Evolutionary conservation across 2,113 vertebrate species (phyloP), one percentile per base, ranked within the genome.

Genomic region (Catagonus wagneri): DNA sequence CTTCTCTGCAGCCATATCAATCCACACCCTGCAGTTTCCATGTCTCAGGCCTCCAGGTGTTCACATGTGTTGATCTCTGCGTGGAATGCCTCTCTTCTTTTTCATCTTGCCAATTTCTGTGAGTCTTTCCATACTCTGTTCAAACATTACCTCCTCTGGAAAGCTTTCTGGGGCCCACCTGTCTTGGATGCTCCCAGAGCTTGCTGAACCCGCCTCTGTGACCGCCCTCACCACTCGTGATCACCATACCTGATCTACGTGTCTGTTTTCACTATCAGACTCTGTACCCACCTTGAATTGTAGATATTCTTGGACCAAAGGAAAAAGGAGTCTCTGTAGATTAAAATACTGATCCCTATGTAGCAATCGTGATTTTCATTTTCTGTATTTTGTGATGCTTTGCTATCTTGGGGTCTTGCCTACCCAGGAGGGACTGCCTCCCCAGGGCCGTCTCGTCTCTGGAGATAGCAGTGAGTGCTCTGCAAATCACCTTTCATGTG

Each of bases 11-110:
- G 32, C 34, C n/a, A 14, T 19, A 23, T 66, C 76, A 34, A 79
- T 32, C 74, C 25, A 50, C 44, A 39, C 15, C 25, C 25, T 80
- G 10, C 60, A 63, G 0, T 83, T 60, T 68, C 58, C 56, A 6
- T 52, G 39, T 44, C 69, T 52, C 52, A 0, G 66, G 71, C 50
- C 60, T 81, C 44, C 63, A 75, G n/a, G 12, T 68, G 39, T 50
- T 65, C 66, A 36, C 54, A 25, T 60, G 27, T 66, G 27, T 44
- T 69, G 27, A 15, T 36, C 54, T 83, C 71, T 52, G 61, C 32
- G 29, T 80, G 56, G 63, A 83, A 92, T 66, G 61, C 22, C 80
- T 76, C 93, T 84, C 63, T 94, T 68, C 65, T 83, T 75, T 54
- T 74, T 54, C 32, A 54, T 80, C 63, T 66, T 68, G 22, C 29